Percentiles rank a stretch among this genome's conserved stretches.
These are phyloP conservation scores for Aquatica leii DNA, from an alignment of 2,888 invertebrate species.

Conservation along the genomic window DNA sequence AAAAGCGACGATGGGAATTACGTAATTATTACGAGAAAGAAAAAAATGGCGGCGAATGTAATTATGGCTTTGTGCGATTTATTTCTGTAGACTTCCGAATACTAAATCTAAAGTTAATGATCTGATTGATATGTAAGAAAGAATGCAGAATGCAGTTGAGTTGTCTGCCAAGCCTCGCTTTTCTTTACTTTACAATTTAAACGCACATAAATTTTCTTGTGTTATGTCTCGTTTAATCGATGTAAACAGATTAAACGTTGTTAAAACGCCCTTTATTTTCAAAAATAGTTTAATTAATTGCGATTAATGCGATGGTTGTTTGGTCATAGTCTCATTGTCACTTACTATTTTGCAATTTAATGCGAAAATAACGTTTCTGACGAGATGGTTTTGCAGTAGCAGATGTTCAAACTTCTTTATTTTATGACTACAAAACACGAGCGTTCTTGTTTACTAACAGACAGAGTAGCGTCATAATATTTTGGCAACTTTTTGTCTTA, in stretches of 20 bases:
- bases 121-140: slow-evolving; percentile 30
- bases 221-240: too few relatives aligned
- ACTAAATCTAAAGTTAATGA: slow-evolving; percentile 27
- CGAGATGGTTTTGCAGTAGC: too few relatives aligned
- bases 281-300: neutral
- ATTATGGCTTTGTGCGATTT: slow-evolving; percentile 12
- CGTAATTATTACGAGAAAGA: neutral
- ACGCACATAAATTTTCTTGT: slow-evolving; percentile 16
- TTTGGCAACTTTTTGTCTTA: too few relatives aligned
- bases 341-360: too few relatives aligned
- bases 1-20: neutral
- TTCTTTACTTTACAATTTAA: slow-evolving; percentile 21
- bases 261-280: too few relatives aligned
- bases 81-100: slow-evolving; percentile 31
- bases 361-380: too few relatives aligned
- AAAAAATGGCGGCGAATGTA: neutral
- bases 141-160: slow-evolving; percentile 29
- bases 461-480: too few relatives aligned
- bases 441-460: too few relatives aligned
- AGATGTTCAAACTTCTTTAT: too few relatives aligned
- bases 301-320: neutral
- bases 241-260: neutral
- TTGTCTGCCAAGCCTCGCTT: slow-evolving; percentile 27
- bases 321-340: neutral
- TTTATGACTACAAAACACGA: too few relatives aligned